Percentiles rank a stretch among this genome's conserved stretches.
These are phyloP conservation scores for Pseudococcus jackbeardsleyi DNA, from an alignment of 2,888 invertebrate genomes.

Conservation along the genomic window DNA sequence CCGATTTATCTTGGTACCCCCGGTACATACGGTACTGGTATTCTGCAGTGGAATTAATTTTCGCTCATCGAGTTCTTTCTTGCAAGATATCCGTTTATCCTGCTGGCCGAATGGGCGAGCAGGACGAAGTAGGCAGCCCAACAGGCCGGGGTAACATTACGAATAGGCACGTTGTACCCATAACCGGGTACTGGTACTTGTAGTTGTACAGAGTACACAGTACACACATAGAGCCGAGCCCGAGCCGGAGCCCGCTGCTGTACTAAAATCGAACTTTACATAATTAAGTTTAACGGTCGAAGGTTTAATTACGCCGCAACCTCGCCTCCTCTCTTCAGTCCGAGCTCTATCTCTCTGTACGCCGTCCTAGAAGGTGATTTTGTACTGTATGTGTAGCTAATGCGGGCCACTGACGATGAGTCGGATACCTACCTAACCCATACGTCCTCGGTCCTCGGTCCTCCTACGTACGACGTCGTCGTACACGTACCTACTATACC, in stretches of 20 bases:
- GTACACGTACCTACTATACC: background rate
- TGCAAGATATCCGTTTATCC: conserved; percentile 18
- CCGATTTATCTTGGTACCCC: background rate
- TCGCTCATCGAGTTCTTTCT: conserved; percentile 28
- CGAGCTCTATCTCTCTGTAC: background rate
- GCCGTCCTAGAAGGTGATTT: background rate
- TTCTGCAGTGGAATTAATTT: background rate
- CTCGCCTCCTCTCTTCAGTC: background rate
- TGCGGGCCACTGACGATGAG: conserved; percentile 5
- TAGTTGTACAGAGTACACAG: too few species aligned
- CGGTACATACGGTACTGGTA: too few species aligned
- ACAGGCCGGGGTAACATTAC: background rate
- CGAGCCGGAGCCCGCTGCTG: background rate
- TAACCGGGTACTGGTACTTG: conserved; percentile 19
- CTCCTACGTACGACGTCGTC: background rate
- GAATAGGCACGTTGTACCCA: conserved; percentile 30
- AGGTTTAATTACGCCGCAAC: conserved; percentile 18
- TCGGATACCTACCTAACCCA: background rate
- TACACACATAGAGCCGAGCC: background rate
- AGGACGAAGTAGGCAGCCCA: background rate
- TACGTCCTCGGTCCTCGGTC: background rate
- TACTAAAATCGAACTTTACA: conserved; percentile 40
- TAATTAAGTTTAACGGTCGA: conserved; percentile 40
- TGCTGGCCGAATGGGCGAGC: background rate
- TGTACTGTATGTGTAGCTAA: background rate